Evolutionary conservation across 1,140 invertebrate species (phyloP), one percentile per base, ranked within the genome.

Genomic region (Hestina assimilis): DNA sequence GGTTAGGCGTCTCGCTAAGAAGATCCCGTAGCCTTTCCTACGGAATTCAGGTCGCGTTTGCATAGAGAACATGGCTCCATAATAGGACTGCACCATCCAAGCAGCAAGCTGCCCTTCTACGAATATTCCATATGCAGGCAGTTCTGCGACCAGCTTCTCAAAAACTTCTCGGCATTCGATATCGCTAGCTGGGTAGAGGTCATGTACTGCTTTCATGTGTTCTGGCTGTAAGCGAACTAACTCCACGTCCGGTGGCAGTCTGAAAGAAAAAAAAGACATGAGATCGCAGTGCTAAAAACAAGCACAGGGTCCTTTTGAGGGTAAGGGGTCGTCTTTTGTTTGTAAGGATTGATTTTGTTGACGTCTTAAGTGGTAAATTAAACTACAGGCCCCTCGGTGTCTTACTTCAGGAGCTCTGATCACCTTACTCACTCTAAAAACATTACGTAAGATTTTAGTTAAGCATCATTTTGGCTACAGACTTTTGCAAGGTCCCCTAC

Each of bases 41-140:
- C 94, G 91, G 79, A 92, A 94, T 75, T 95, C 93, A 17, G 94
- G 94, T 76, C 92, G 91, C 45, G 95, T 96, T 84, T 95, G 94
- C 95, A 96, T 96, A n/a, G 94, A 95, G 81, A 95, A 95, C 95
- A 96, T 95, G 31, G 95, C 95, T 14, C 95, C 95, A 78, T 96
- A 96, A 83, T 96, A 96, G 2, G 94, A 95, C 70, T 96, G 94
- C 20, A 95, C 93, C 94, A 96, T 95, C 94, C 94, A 95, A 4
- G 94, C 94, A 4, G 93, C 94, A 15, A 95, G 79, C 60, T 92
- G 91, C 19, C 92, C 93, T 54, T 90, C 89, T 4, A 92, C 91
- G 79, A 95, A 95, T 50, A 96, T 92, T 7, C 95, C 95, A 70
- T 94, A 93, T 8, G 94, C 94, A 6, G 94, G 94, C 46, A 95